Evolutionary conservation across 2,797 vertebrate species (phyloP), one percentile per base, ranked within the genome.

Genomic region (Amblyraja radiata): DNA sequence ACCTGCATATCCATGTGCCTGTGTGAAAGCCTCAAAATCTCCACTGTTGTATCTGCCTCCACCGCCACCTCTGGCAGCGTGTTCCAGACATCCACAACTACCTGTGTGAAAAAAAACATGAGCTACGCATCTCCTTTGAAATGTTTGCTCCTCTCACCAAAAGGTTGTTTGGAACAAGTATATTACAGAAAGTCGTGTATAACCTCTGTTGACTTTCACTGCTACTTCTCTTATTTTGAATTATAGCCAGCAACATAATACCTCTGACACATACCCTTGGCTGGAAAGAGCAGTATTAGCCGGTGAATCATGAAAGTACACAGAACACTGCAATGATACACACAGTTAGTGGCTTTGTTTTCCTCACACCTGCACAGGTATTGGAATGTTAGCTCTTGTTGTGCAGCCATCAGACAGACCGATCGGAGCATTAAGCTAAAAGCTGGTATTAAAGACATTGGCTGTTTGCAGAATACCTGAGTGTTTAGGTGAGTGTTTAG

Each of bases 261-360:
- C 14, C 58, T 86, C n/a, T 58, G 32, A 84, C 58, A 58, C 81
- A 58, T 54, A 54, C 81, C 23, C 13, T n/a, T 83, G 83, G 83
- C 28, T n/a, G 2, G 28, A 63, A n/a, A 32, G n/a, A 86, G 18
- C 46, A 86, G 28, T 13, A 14, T 63, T n/a, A 86, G 23, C n/a
- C 61, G 14, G 4, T 63, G 58, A 86, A 7, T 86, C 81, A 83
- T 78, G 77, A 14, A 36, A 36, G 16, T 36, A 16, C 2, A 14
- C 54, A 13, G 13, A 23, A 63, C 23, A 23, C 13, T 63, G 32
- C 63, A 63, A 63, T 32, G 28, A 46, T n/a, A 86, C 58, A 86
- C 83, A 86, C 83, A 86, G 61, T 63, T 86, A 86, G 13, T 32
- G n/a, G 83, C 83, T 63, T 86, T 86, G 83, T 86, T 86, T 63